A percentile compares a stretch with the other conserved stretches of the same genome.
These are phyloP conservation scores for Mycogona germanica DNA, from an alignment of 2,888 invertebrate genomes.

Conservation along the genomic window DNA sequence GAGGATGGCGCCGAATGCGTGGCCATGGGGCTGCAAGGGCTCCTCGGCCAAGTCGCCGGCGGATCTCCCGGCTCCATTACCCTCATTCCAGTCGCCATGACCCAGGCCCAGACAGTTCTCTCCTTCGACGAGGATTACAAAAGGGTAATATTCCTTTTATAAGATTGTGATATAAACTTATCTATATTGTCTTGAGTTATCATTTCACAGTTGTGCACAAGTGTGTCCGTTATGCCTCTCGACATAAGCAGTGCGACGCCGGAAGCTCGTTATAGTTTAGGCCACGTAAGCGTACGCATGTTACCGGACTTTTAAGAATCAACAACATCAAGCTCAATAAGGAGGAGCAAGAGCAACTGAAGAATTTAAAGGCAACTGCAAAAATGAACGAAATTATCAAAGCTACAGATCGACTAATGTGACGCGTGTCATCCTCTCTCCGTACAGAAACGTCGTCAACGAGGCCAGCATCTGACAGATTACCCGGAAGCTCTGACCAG, in stretches of 20 bases:
- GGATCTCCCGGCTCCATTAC: slow-evolving; percentile 33
- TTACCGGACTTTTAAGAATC: too few species aligned
- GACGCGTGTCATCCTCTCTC: too few species aligned
- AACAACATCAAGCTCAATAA: too few species aligned
- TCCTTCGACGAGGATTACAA: slow-evolving; percentile 41
- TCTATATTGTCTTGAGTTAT: not conserved
- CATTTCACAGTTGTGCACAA: not conserved
- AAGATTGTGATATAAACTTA: slow-evolving; percentile 6
- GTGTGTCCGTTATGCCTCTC: too few species aligned
- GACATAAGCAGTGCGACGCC: too few species aligned
- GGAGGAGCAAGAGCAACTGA: too few species aligned
- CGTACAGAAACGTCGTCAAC: slow-evolving; percentile 34
- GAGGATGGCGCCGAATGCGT: slow-evolving; percentile 41
- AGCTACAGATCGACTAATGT: too few species aligned
- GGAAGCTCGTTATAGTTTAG: too few species aligned
- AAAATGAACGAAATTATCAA: too few species aligned
- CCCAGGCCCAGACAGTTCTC: slow-evolving; percentile 36
- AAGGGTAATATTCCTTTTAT: slow-evolving; percentile 30
- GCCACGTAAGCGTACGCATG: too few species aligned
- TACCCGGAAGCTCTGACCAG: slow-evolving; percentile 36
- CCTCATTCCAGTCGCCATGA: slow-evolving; percentile 38
- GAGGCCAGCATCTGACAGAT: slow-evolving; percentile 33
- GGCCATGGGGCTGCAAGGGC: slow-evolving; percentile 36
- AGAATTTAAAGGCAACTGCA: too few species aligned
- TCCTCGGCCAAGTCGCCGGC: slow-evolving; percentile 39